Evolutionary conservation across 2,888 invertebrate genomes (phyloP).

Genomic region (Microplitis manilae): DNA sequence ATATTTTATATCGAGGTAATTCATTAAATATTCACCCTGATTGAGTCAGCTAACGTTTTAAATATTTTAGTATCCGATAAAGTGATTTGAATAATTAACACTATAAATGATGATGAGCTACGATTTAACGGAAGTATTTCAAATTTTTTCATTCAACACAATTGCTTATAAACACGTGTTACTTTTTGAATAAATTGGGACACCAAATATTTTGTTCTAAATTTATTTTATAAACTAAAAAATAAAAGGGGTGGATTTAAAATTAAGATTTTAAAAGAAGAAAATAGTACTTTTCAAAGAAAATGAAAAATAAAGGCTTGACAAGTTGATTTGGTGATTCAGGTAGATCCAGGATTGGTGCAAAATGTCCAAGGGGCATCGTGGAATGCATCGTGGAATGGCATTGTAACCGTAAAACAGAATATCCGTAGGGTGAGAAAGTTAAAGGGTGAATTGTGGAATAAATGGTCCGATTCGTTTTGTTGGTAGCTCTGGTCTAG

Average conservation of each 20-base stretch:
- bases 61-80: background rate
- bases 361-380: slow-evolving; percentile 14
- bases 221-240: background rate
- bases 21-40: background rate
- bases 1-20: background rate
- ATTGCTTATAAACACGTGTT: background rate
- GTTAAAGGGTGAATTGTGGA: slow-evolving; percentile 51
- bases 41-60: background rate
- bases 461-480: slow-evolving; percentile 60
- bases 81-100: background rate
- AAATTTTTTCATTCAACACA: background rate
- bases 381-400: slow-evolving; percentile 6
- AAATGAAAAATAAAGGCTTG: background rate
- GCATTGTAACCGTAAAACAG: slow-evolving; percentile 34
- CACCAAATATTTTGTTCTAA: background rate
- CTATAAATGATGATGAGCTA: background rate
- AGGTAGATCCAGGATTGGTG: slow-evolving; percentile 12
- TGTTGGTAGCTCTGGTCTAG: slow-evolving; percentile 16
- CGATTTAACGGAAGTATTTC: background rate
- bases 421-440: slow-evolving; percentile 27
- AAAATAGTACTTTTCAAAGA: background rate
- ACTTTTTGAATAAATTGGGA: background rate
- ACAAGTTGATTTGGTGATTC: background rate
- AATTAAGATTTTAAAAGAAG: background rate
- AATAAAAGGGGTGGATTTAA: background rate